Conservation (phyloP, 2,797 vertebrate genomes). For the Sternotherus odoratus region DNA sequence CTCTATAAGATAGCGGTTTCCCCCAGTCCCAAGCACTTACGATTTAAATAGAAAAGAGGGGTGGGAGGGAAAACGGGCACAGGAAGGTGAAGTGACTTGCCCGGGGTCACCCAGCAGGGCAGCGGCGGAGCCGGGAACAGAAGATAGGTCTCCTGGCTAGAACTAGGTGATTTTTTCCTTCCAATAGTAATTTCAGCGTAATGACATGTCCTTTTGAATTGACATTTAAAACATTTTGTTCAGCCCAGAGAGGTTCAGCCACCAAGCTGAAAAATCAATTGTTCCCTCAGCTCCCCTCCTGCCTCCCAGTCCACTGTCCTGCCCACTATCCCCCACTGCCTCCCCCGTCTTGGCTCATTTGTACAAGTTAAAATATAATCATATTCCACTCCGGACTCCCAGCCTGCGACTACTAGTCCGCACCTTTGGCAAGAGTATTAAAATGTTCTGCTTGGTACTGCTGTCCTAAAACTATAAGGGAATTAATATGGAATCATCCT, state of each 20-base stretch:
- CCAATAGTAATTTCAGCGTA: too few species aligned
- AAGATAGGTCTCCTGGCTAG: neutral
- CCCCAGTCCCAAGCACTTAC: neutral
- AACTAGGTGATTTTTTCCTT: neutral
- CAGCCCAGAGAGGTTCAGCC: too few species aligned
- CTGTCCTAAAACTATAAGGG: neutral
- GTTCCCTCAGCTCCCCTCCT: too few species aligned
- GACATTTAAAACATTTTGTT: too few species aligned
- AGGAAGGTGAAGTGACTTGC: neutral
- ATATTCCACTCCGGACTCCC: neutral
- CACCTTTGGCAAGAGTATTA: neutral
- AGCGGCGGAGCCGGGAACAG: rapidly evolving
- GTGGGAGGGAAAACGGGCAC: neutral
- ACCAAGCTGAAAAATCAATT: too few species aligned
- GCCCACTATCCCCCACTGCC: neutral
- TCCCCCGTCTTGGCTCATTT: neutral
- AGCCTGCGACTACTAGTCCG: neutral
- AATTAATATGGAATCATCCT: constrained; percentile 7
- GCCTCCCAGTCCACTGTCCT: neutral
- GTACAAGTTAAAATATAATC: constrained; percentile 1
- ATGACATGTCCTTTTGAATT: too few species aligned
- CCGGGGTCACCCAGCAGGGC: neutral
- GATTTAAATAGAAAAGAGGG: neutral
- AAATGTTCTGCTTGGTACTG: neutral
- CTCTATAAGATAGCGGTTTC: neutral